Evolutionary conservation across 2,797 vertebrate species (phyloP).

Genomic region (Mormyrus proboscirostris): DNA sequence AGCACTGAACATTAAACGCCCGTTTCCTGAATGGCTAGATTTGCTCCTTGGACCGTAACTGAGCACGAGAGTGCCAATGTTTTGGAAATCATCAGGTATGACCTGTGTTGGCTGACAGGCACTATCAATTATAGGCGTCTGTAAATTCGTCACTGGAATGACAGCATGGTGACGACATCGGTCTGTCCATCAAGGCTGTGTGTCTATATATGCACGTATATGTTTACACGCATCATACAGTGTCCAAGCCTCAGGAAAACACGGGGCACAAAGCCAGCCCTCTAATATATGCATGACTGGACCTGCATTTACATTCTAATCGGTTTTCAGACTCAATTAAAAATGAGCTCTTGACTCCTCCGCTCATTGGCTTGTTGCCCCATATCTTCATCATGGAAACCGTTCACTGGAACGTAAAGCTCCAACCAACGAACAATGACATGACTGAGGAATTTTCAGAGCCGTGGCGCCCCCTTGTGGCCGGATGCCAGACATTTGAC

Average conservation of each 20-base stretch:
- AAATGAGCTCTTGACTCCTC: background rate
- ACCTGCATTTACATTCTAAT: conserved; percentile 1
- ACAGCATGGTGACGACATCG: background rate
- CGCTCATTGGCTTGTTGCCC: background rate
- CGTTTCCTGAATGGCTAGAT: background rate
- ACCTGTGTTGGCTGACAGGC: background rate
- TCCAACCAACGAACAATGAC: background rate
- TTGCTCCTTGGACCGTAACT: too few species aligned
- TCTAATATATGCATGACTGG: background rate
- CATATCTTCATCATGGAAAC: conserved; percentile 10
- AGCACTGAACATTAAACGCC: background rate
- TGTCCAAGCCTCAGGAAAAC: background rate
- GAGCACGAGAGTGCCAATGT: background rate
- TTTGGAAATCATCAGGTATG: background rate
- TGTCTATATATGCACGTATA: background rate
- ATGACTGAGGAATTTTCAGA: background rate
- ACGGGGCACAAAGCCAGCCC: background rate
- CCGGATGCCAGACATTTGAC: background rate
- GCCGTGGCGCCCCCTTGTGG: background rate
- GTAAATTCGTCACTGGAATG: background rate
- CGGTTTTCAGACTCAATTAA: conserved; percentile 12
- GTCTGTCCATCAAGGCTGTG: background rate
- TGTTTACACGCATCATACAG: background rate
- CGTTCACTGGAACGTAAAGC: background rate
- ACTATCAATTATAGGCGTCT: background rate